phyloP scores from a whole-genome alignment of 1,140 invertebrate genomes.

The Cotesia glomerata region DNA sequence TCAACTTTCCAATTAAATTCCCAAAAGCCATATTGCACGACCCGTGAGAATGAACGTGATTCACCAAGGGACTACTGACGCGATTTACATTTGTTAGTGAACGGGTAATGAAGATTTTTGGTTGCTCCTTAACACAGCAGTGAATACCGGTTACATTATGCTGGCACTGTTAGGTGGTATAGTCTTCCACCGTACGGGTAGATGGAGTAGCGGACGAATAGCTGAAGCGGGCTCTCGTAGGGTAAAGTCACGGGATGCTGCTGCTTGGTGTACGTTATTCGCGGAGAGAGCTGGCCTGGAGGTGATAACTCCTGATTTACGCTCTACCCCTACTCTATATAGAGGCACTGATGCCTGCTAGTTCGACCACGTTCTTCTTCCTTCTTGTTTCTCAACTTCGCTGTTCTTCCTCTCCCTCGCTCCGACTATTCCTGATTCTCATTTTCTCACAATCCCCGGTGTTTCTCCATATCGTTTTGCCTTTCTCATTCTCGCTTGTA shows the following conservation, averaged over 20 bases:
- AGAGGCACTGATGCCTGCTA: no score
- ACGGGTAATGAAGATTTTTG: slow-evolving; percentile 53
- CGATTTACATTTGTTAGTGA: slow-evolving; percentile 58
- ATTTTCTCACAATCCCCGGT: slow-evolving; percentile 46
- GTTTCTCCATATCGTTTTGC: slow-evolving; percentile 14
- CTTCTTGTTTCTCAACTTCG: slow-evolving; percentile 31
- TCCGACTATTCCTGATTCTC: slow-evolving; percentile 42
- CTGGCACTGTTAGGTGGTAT: background rate
- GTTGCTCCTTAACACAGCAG: slow-evolving; percentile 25
- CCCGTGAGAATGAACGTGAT: background rate
- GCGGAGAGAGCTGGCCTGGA: slow-evolving; percentile 45
- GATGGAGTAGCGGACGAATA: slow-evolving; percentile 9
- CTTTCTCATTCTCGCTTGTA: background rate
- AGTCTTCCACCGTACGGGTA: background rate
- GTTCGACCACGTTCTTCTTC: background rate
- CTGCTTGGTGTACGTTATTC: slow-evolving; percentile 36
- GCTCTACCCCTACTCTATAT: slow-evolving; percentile 37
- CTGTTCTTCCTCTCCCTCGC: slow-evolving; percentile 32
- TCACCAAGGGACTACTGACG: slow-evolving; percentile 20
- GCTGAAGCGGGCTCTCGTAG: slow-evolving; percentile 7
- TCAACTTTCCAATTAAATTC: slow-evolving; percentile 18
- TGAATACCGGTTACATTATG: background rate
- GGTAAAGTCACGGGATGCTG: slow-evolving; percentile 23
- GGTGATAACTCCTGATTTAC: slow-evolving; percentile 58
- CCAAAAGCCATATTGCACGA: background rate